A percentile compares a stretch with the other conserved stretches of the same genome.
These are phyloP conservation scores for Argyra leucocephala DNA, from an alignment of 2,888 invertebrate genomes.

Conservation along the genomic window DNA sequence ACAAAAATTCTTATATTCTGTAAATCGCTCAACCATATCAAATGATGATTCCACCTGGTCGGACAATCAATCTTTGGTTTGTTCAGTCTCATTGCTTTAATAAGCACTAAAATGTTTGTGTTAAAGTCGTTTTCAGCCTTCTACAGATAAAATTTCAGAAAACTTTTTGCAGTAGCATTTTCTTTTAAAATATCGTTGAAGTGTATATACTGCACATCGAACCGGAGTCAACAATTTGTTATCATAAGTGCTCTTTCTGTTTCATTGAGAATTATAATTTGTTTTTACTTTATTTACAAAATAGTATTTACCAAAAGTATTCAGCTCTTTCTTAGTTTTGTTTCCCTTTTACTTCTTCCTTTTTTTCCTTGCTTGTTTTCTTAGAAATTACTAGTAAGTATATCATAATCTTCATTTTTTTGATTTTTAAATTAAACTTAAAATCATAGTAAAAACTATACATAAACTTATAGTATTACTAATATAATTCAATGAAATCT, in stretches of 20 bases:
- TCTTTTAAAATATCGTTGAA: conserved; percentile 13
- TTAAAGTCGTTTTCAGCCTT: conserved; percentile 9
- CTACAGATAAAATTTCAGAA: conserved; percentile 11
- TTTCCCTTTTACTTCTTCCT: too few relatives aligned
- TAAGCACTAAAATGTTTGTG: conserved; percentile 10
- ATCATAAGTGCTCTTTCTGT: conserved; percentile 5
- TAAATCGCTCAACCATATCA: conserved; percentile 11
- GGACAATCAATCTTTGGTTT: conserved; percentile 11
- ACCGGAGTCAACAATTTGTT: conserved; percentile 6
- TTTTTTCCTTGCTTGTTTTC: too few relatives aligned
- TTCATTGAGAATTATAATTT: conserved; percentile 8
- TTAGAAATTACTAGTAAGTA: too few relatives aligned
- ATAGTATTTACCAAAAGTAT: too few relatives aligned
- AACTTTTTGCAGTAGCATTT: conserved; percentile 2
- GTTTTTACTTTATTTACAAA: too few relatives aligned
- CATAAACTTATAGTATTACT: too few relatives aligned
- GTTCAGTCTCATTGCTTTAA: conserved; percentile 9
- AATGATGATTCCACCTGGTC: conserved; percentile 11
- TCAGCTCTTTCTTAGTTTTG: too few relatives aligned
- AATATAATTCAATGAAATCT: too few relatives aligned
- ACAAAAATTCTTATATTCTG: conserved; percentile 13
- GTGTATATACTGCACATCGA: conserved; percentile 12
- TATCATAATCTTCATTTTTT: too few relatives aligned
- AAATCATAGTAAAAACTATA: too few relatives aligned
- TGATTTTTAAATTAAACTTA: too few relatives aligned